These are phyloP conservation scores for Peromyscus polionotus DNA, from an alignment of 2,113 vertebrate genomes.

Conservation along the genomic window DNA sequence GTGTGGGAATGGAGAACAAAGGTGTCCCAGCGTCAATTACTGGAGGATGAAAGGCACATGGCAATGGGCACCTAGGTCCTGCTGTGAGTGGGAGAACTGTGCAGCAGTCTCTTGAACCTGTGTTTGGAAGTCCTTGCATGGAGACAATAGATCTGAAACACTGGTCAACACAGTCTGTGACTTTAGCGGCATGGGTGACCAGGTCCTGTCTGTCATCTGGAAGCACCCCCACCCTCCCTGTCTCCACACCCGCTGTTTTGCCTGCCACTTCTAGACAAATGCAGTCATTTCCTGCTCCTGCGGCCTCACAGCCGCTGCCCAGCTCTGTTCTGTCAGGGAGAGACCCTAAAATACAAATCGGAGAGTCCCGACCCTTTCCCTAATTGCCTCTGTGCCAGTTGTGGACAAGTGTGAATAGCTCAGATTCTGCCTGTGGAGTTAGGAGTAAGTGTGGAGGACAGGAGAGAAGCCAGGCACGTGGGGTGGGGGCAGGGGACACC, in stretches of 20 bases:
- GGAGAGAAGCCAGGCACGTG: not conserved
- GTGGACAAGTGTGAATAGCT: not conserved
- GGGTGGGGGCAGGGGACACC: not conserved
- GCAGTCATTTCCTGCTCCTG: not conserved
- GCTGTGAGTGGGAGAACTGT: not conserved
- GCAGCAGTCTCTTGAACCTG: not conserved
- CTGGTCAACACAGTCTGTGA: not conserved
- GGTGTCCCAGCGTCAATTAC: not conserved
- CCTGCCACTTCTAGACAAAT: not conserved
- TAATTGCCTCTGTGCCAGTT: not conserved
- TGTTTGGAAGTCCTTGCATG: not conserved
- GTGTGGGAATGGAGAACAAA: not conserved
- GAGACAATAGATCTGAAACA: not conserved
- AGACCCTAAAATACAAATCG: not conserved
- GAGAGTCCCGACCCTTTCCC: not conserved
- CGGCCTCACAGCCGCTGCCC: not conserved
- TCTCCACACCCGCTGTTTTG: not conserved
- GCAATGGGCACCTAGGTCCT: not conserved
- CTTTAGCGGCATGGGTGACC: not conserved
- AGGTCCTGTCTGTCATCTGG: not conserved
- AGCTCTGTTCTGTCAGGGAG: not conserved
- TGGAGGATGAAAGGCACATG: no score
- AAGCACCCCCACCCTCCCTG: no score
- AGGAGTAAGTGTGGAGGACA: not conserved
- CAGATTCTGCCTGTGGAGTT: not conserved